Base-by-base conservation (phyloP, 2,888 invertebrate genomes). In the Catocala sponsa region DNA sequence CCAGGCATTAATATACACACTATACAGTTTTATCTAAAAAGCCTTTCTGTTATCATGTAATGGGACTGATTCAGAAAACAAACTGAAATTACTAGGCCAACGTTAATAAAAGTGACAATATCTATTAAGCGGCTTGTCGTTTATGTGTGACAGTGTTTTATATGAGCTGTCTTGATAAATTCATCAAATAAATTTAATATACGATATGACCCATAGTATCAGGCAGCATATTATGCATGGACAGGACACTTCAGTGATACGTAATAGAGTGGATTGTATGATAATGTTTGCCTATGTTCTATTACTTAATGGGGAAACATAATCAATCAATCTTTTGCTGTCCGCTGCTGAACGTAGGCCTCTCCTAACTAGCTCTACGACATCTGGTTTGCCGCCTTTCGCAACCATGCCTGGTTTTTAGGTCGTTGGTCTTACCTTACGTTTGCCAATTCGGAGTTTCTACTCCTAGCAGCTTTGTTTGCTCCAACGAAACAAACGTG, bases 1-100 rank as follows among this genome's bases (percentile, higher is more conserved):
- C 55, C 48, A 53, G 42, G 59, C 57, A 58, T 46, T 57, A 51
- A 57, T 47, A 60, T 54, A 46, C 12, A 62, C 55, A 51, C 54
- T 50, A 59, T 54, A 46, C 12, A 60, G 55, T 42, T 65, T 68
- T 72, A 74, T 72, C 70, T 72, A 55, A 76, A 76, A 72, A 76
- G 68, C 71, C 52, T 65, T 65, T 70, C 54, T 60, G 47, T 32
- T 52, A 65, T 68, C 58, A 15, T 65, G 44, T 72, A 62, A 74
- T 59, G 44, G 41, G 41, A 50, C 11, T 56, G 57, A 55, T 49
- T 58, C 47, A 65, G 47, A 57, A 57, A 59, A 55, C 47, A 62
- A 62, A 63, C 51, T 54, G 62, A 55, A 62, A 61, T 55, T 57
- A 59, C 41, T 59, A 25, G 48, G 15, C 11, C 25, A 51, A 49